Base-by-base conservation (phyloP, 2,797 vertebrate species). In the Balearica regulorum region DNA sequence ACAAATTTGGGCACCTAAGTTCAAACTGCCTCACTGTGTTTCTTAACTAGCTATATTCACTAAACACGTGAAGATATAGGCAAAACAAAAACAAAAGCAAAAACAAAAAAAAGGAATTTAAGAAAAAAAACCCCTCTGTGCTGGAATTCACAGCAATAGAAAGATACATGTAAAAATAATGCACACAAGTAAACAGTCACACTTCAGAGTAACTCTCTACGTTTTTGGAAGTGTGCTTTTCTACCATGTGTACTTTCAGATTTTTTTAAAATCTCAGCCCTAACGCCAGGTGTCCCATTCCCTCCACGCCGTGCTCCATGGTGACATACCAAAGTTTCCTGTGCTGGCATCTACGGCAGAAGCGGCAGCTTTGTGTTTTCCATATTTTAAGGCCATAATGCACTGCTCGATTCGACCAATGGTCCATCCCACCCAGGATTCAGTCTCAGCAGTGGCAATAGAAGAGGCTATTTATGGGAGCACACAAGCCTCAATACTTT, bases 391-490 rank as follows among this genome's bases (percentile, higher is more conserved):
- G 21, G 49, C 43, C 39, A 13, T 19, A 49, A 44, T 37, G 22
- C 2, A 1, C 18, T 53, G 19, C 55, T 25, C 19, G 5, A 9
- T 58, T 80, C 31, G 24, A 83, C 26, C 54, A 58, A 8, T 1
- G 3, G 12, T 26, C 6, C 2, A 1, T 48, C 29, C 29, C 8
- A 4, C 6, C 10, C 37, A 33, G 20, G 6, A 39, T 33, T 8
- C 2, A 3, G 6, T 22, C 41, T 69, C 88, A 48, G 26, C 3
- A 1, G 16, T 37, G n/a, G 44, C 69, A 76, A 19, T 5, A 39
- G 79, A 68, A 72, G 12, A 37, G 18, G 2, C 15, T 80, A 25
- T 66, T 87, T 22, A 24, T 25, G 10, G 62, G 6, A 76, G 16
- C 5, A 65, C 25, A 33, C 0, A 2, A 69, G 4, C 60, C 24